phyloP scores from a whole-genome alignment of 1,140 invertebrate species.

The Trichoplusia ni region DNA sequence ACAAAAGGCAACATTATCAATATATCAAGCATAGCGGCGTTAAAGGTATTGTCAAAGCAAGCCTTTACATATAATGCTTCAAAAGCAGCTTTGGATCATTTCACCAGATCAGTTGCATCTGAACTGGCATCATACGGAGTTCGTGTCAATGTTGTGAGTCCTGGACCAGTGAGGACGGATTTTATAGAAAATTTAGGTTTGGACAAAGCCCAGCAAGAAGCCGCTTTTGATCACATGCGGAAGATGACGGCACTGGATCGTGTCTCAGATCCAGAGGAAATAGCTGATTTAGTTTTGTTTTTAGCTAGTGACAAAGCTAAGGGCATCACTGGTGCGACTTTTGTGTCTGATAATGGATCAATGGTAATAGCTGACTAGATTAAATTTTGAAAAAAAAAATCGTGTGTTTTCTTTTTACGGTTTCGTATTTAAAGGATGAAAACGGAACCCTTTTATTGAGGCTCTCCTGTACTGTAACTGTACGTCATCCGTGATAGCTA shows the following conservation, averaged over 20 bases:
- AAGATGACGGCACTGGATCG: not conserved
- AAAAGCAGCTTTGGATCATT: conserved; percentile 30
- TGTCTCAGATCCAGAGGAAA: conserved; percentile 27
- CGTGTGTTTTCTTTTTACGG: no score
- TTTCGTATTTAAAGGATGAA: no score
- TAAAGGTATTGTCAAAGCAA: conserved; percentile 50
- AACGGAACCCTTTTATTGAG: no score
- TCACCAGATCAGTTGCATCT: conserved; percentile 6
- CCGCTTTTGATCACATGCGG: not conserved
- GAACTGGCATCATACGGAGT: conserved; percentile 13
- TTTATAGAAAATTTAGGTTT: conserved; percentile 7
- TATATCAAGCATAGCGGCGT: conserved; percentile 85
- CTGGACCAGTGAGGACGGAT: conserved; percentile 22
- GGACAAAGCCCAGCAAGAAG: not conserved
- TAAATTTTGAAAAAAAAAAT: no score
- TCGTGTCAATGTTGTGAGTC: conserved; percentile 19
- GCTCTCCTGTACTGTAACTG: no score
- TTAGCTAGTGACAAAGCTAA: conserved; percentile 34
- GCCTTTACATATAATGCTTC: conserved; percentile 2
- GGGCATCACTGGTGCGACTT: conserved; percentile 28
- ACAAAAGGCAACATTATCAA: conserved; percentile 80
- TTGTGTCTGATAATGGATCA: conserved; percentile 31
- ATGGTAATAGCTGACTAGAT: no score
- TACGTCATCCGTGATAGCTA: no score
- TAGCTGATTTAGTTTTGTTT: conserved; percentile 31